Evolutionary conservation across 2,888 invertebrate genomes (phyloP).

Genomic region (Standfussiana lucernea): DNA sequence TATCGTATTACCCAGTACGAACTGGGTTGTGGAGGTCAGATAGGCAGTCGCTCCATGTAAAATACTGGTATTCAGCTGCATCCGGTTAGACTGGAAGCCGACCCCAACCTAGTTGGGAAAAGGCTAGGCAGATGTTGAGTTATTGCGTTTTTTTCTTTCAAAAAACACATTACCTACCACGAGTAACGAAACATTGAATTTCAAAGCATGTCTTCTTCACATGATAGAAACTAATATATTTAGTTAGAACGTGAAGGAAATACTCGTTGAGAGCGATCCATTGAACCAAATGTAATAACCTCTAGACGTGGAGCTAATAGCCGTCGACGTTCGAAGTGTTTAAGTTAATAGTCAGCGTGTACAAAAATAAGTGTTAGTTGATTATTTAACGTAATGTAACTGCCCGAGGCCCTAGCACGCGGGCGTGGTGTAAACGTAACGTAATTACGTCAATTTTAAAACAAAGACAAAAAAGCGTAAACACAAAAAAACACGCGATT

Average conservation of each 20-base stretch:
- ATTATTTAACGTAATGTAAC: no score
- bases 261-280: constrained; percentile 11
- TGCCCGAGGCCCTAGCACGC: no score
- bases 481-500: no score
- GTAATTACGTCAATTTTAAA: background rate
- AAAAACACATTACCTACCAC: constrained; percentile 4
- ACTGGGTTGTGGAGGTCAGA: no score
- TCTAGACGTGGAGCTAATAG: constrained; percentile 19
- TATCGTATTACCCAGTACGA: no score
- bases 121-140: no score
- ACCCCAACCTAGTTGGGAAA: no score
- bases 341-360: background rate
- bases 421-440: background rate
- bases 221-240: constrained; percentile 38
- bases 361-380: background rate
- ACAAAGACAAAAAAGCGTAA: no score
- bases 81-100: no score
- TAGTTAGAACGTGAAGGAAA: constrained; percentile 49
- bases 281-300: constrained; percentile 46
- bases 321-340: background rate
- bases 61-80: no score
- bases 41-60: no score
- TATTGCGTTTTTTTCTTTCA: constrained; percentile 1
- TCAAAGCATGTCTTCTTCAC: constrained; percentile 17
- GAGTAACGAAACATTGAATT: constrained; percentile 18